These are phyloP conservation scores for Reticulitermes lucifugus DNA, from an alignment of 2,888 invertebrate genomes.

Conservation along the genomic window DNA sequence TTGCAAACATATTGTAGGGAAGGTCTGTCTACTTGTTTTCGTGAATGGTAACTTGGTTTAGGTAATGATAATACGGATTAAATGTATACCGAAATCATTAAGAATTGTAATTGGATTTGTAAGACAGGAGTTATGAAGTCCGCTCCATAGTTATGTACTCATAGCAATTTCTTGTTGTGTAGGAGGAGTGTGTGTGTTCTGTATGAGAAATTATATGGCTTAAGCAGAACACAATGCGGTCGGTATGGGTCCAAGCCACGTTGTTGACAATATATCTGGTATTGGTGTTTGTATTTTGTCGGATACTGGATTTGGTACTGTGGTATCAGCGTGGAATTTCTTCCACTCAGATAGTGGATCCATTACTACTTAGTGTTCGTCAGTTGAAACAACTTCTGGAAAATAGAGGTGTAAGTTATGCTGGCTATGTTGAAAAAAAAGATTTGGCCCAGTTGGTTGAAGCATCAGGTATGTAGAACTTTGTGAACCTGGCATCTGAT, in stretches of 20 bases:
- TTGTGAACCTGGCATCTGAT: too few species aligned
- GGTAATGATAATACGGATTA: neutral
- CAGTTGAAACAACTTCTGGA: slow-evolving; percentile 58
- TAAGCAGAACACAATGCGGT: slow-evolving; percentile 53
- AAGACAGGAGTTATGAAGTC: neutral
- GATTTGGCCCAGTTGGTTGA: slow-evolving; percentile 58
- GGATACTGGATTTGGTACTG: slow-evolving; percentile 56
- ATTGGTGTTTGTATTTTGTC: slow-evolving; percentile 56
- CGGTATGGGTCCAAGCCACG: slow-evolving; percentile 55
- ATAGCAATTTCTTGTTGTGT: neutral
- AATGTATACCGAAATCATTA: neutral
- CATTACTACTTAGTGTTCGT: slow-evolving; percentile 56
- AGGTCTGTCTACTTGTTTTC: neutral
- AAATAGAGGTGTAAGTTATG: slow-evolving; percentile 57
- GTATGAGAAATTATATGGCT: neutral
- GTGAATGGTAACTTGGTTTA: neutral
- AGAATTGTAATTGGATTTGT: neutral
- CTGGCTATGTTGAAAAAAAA: slow-evolving; percentile 58
- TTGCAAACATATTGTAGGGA: neutral
- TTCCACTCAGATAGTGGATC: slow-evolving; percentile 56
- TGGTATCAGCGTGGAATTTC: slow-evolving; percentile 57
- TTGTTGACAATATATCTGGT: slow-evolving; percentile 56
- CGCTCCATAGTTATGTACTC: neutral
- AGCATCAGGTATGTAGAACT: slow-evolving; percentile 55
- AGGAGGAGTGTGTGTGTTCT: neutral